Percentiles rank a stretch among this genome's conserved stretches.
These are phyloP conservation scores for Poecilia wingei DNA, from an alignment of 2,797 vertebrate species.

Conservation along the genomic window DNA sequence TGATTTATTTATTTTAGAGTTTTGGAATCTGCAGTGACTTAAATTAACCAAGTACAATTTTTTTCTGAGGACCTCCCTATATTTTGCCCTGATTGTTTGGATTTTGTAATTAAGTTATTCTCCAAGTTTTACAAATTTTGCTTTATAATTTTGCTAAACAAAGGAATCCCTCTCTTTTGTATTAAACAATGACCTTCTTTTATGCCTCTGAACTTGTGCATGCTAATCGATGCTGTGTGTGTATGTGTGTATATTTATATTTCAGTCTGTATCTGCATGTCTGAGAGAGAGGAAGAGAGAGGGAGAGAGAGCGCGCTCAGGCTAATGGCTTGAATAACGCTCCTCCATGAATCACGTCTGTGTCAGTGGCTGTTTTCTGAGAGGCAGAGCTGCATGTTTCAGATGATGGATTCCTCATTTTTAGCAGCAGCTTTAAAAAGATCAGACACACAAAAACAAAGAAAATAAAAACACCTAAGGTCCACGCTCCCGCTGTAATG, in stretches of 20 bases:
- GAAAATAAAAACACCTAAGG: background rate
- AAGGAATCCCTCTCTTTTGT: constrained; percentile 2
- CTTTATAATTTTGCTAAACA: constrained; percentile 30
- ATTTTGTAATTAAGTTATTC: background rate
- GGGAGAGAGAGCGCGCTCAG: constrained; percentile 9
- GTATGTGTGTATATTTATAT: background rate
- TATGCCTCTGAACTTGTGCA: background rate
- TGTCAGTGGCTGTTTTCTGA: constrained; percentile 28
- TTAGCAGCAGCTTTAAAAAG: constrained; percentile 1
- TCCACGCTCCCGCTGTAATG: background rate
- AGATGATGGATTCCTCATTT: constrained; percentile 37
- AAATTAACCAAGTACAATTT: background rate
- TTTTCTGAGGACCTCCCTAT: background rate
- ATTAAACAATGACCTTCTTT: background rate
- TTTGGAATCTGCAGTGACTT: background rate
- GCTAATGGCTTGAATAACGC: constrained; percentile 34
- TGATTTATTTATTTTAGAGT: background rate
- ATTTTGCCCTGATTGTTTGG: background rate
- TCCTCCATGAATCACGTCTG: constrained; percentile 38
- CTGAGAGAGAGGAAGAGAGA: background rate
- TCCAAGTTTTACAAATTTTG: constrained; percentile 8
- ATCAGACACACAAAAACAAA: background rate
- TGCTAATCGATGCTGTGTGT: background rate
- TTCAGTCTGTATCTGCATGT: constrained; percentile 5
- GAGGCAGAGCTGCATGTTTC: constrained; percentile 17